Evolutionary conservation across 2,888 invertebrate genomes (phyloP).

Genomic region (Drosophila aldrichi): DNA sequence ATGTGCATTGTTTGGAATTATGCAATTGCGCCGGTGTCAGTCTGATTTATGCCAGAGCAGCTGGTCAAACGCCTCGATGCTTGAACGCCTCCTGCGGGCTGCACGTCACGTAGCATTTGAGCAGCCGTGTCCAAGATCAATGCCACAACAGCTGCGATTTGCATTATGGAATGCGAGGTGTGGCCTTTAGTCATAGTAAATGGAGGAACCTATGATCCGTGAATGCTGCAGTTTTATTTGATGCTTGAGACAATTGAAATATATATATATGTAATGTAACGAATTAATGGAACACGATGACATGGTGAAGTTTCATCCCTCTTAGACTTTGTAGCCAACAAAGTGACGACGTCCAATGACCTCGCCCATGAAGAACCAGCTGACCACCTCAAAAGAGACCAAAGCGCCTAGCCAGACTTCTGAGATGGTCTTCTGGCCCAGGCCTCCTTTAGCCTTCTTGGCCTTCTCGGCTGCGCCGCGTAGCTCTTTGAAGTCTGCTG

Average conservation of each 20-base stretch:
- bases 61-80: constrained; percentile 50
- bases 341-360: constrained; percentile 70
- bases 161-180: constrained; percentile 64
- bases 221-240: constrained; percentile 38
- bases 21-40: constrained; percentile 68
- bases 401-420: constrained; percentile 61
- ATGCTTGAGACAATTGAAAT: constrained; percentile 11
- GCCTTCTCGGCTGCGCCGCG: constrained; percentile 35
- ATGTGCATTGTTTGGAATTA: constrained; percentile 57
- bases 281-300: not conserved
- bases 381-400: constrained; percentile 65
- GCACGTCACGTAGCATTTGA: constrained; percentile 56
- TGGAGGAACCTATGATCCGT: constrained; percentile 47
- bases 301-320: not conserved
- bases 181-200: constrained; percentile 25
- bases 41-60: constrained; percentile 70
- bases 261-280: constrained; percentile 4
- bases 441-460: constrained; percentile 42
- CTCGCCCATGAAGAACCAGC: constrained; percentile 71
- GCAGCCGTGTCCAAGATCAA: constrained; percentile 68
- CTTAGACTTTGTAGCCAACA: constrained; percentile 69
- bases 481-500: constrained; percentile 50
- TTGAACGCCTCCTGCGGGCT: constrained; percentile 56
- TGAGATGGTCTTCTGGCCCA: constrained; percentile 44
- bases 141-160: constrained; percentile 60